Evolutionary conservation across 1,140 invertebrate genomes (phyloP).

Genomic region (Hermatobates lingyangjiaoensis): DNA sequence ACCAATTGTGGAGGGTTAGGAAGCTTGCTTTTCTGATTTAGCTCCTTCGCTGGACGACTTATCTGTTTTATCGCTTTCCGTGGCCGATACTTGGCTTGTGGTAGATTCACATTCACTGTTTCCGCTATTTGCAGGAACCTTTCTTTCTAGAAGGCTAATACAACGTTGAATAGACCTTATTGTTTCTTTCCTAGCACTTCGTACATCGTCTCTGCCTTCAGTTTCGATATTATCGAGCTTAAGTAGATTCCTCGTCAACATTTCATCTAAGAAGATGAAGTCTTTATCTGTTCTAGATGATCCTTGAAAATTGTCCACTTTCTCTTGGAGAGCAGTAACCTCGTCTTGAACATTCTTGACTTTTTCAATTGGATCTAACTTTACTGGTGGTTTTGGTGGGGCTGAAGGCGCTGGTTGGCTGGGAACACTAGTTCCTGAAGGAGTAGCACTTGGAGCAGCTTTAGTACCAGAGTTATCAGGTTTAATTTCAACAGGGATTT

Average conservation of each 20-base stretch:
- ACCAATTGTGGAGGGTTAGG: too few relatives aligned
- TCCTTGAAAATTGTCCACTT: conserved; percentile 60
- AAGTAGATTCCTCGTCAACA: conserved; percentile 78
- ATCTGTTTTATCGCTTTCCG: too few relatives aligned
- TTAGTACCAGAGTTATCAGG: too few relatives aligned
- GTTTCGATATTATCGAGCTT: conserved; percentile 83
- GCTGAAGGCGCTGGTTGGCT: conserved; percentile 19
- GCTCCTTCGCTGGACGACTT: too few relatives aligned
- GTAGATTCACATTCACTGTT: too few relatives aligned
- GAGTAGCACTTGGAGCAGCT: too few relatives aligned
- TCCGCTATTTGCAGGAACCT: too few relatives aligned
- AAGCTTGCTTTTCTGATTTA: too few relatives aligned
- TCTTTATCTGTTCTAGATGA: conserved; percentile 55
- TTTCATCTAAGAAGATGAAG: conserved; percentile 80
- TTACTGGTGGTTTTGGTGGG: conserved; percentile 25
- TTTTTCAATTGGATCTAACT: conserved; percentile 45
- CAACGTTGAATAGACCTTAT: conserved; percentile 73
- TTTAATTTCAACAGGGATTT: too few relatives aligned
- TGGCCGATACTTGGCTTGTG: too few relatives aligned
- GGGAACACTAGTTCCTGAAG: too few relatives aligned
- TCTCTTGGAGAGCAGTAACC: conserved; percentile 50
- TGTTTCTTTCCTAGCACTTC: conserved; percentile 64
- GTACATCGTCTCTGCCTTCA: conserved; percentile 72
- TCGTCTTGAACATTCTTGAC: conserved; percentile 64
- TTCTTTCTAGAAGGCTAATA: conserved; percentile 60